A percentile compares a stretch with the other conserved stretches of the same genome.
These are phyloP conservation scores for Hecatera dysodea DNA, from an alignment of 2,888 invertebrate genomes.

Conservation along the genomic window DNA sequence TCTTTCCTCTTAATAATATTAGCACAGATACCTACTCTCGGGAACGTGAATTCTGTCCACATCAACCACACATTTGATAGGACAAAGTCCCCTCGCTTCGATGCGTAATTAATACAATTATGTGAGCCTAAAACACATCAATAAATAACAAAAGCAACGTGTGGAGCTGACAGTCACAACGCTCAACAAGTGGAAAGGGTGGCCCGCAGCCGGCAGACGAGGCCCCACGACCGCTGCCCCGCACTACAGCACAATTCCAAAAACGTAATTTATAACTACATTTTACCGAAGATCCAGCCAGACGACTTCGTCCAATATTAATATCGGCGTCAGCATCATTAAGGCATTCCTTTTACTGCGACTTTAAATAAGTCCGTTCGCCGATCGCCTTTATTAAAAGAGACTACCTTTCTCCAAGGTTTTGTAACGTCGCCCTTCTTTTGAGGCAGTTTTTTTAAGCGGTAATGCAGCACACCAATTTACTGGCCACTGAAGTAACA, in stretches of 20 bases:
- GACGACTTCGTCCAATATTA: conserved; percentile 86
- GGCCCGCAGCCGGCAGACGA: conserved; percentile 52
- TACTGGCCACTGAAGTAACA: conserved; percentile 75
- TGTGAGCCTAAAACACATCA: conserved; percentile 44
- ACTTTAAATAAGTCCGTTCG: conserved; percentile 88
- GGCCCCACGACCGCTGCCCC: conserved; percentile 44
- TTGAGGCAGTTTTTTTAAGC: conserved; percentile 74
- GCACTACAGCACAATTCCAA: conserved; percentile 73
- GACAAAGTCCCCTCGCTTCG: conserved; percentile 13
- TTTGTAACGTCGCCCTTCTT: conserved; percentile 87
- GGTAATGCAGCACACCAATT: conserved; percentile 74
- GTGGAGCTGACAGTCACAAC: conserved; percentile 62
- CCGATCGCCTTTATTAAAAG: conserved; percentile 85
- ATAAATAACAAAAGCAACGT: conserved; percentile 59
- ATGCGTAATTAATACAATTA: conserved; percentile 47
- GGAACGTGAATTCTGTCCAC: neutral
- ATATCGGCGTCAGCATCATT: conserved; percentile 89
- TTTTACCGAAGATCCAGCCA: conserved; percentile 81
- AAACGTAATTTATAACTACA: conserved; percentile 89
- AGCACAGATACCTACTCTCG: too few relatives aligned
- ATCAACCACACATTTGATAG: conserved; percentile 7
- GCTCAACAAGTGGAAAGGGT: conserved; percentile 66
- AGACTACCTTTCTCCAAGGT: conserved; percentile 89
- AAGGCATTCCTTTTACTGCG: conserved; percentile 90
- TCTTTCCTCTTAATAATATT: too few relatives aligned